Percentiles rank a stretch among this genome's conserved stretches.
phyloP scores from a whole-genome alignment of 2,113 vertebrate species.

The Chionis minor region DNA sequence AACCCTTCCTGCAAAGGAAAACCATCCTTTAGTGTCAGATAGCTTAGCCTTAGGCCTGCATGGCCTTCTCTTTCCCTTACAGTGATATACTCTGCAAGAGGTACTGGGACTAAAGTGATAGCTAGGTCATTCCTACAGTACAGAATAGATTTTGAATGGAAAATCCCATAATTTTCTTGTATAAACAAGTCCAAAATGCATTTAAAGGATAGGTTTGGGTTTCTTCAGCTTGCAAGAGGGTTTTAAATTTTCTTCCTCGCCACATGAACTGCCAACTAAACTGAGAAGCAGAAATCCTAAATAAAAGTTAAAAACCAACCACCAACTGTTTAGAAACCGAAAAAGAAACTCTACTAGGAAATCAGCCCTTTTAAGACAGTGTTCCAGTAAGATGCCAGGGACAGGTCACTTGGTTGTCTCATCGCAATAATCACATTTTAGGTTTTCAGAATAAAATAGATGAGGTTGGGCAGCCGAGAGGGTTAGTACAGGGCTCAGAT shows the following conservation, averaged over 20 bases:
- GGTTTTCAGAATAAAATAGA: slow-evolving; percentile 16
- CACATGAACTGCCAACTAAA: slow-evolving; percentile 34
- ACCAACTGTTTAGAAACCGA: slow-evolving; percentile 5
- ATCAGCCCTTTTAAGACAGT: not conserved
- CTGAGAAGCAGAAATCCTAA: slow-evolving; percentile 55
- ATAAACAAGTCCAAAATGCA: slow-evolving; percentile 26
- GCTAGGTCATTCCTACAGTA: not conserved
- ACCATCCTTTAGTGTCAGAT: not conserved
- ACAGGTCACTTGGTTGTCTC: slow-evolving; percentile 2
- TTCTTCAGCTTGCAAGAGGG: slow-evolving; percentile 23
- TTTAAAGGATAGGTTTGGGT: not conserved
- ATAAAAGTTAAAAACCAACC: slow-evolving; percentile 48
- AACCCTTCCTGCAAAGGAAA: not conserved
- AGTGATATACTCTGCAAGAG: not conserved
- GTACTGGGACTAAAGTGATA: not conserved
- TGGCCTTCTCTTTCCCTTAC: not conserved
- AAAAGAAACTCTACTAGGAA: slow-evolving; percentile 36
- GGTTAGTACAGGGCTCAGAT: slow-evolving; percentile 35
- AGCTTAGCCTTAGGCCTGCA: not conserved
- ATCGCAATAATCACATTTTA: slow-evolving; percentile 3
- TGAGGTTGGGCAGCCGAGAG: not conserved
- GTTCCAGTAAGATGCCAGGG: slow-evolving; percentile 5
- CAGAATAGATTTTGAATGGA: not conserved
- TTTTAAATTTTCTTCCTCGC: not conserved
- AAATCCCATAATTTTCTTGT: slow-evolving; percentile 18